phyloP scores from a whole-genome alignment of 2,888 invertebrate species.

The Orchestes rusci region DNA sequence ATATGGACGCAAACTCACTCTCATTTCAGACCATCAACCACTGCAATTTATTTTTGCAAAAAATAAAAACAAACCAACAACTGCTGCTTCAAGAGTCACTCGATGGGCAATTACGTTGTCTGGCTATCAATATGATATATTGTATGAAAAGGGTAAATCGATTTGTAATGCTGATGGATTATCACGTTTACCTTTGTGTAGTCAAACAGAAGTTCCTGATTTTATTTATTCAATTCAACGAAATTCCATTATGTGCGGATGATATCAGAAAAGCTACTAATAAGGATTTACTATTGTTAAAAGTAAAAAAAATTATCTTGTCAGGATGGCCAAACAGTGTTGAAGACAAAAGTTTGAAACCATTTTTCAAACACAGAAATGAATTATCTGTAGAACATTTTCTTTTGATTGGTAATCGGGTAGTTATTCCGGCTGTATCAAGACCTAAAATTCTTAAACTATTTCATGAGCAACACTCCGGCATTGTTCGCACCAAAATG shows the following conservation, averaged over 20 bases:
- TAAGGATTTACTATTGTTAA: too few species aligned
- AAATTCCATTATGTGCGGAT: too few species aligned
- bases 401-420: background rate
- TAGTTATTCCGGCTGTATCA: background rate
- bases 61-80: background rate
- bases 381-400: too few species aligned
- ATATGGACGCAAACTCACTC: background rate
- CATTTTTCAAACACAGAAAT: too few species aligned
- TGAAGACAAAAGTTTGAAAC: too few species aligned
- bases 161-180: too few species aligned
- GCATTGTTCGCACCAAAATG: slow-evolving; percentile 26
- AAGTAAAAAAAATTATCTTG: too few species aligned
- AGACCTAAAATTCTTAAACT: slow-evolving; percentile 4
- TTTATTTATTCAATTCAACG: too few species aligned
- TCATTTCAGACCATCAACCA: background rate
- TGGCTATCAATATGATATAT: background rate
- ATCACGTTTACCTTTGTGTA: too few species aligned
- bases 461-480: slow-evolving; percentile 26
- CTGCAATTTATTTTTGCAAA: background rate
- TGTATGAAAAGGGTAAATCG: background rate
- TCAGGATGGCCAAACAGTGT: too few species aligned
- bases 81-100: background rate
- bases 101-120: background rate
- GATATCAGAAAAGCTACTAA: too few species aligned
- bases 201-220: too few species aligned